phyloP scores from a whole-genome alignment of 2,797 vertebrate genomes.

The Tapera naevia region DNA sequence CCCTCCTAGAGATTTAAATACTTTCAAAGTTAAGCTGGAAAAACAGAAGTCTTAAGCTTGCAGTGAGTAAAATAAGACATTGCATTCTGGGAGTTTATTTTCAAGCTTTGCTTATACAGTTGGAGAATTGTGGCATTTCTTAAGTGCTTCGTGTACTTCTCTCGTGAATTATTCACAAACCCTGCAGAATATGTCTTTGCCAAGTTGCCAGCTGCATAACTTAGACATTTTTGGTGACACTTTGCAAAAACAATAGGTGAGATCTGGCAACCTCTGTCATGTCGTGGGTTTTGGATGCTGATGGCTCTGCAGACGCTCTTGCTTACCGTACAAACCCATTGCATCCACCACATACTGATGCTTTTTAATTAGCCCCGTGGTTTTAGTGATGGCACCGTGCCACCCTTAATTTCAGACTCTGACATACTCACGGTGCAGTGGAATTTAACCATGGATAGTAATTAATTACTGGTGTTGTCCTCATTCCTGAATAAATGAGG shows the following conservation, averaged over 20 bases:
- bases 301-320: neutral
- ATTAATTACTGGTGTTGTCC: neutral
- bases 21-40: neutral
- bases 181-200: constrained; percentile 11
- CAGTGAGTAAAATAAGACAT: neutral
- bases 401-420: neutral
- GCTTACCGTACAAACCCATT: neutral
- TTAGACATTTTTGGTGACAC: constrained; percentile 16
- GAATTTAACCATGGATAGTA: neutral
- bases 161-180: neutral
- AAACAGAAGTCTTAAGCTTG: neutral
- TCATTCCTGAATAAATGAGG: constrained; percentile 10
- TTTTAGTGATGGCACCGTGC: neutral
- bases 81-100: neutral
- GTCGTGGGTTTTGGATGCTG: neutral
- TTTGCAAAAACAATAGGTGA: constrained; percentile 39
- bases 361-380: neutral
- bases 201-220: constrained; percentile 10
- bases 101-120: neutral
- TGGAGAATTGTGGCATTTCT: neutral
- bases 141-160: neutral
- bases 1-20: neutral
- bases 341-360: neutral
- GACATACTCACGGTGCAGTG: neutral
- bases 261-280: constrained; percentile 19